A percentile compares a stretch with the other conserved stretches of the same genome.
These are phyloP conservation scores for Meta bourneti DNA, from an alignment of 2,888 invertebrate species.

Conservation along the genomic window DNA sequence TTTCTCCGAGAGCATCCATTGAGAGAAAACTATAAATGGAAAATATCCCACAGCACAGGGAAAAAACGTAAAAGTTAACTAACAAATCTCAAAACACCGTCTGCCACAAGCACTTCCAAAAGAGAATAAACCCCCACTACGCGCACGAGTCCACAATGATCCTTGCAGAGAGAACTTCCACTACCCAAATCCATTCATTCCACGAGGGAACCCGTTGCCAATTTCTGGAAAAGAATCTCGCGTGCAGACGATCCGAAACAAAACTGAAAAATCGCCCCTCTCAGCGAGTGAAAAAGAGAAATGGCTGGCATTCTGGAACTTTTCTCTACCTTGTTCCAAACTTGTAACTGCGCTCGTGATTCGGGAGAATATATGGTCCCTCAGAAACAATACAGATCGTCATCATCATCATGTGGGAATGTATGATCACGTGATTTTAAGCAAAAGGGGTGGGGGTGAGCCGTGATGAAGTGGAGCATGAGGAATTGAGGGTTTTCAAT, in stretches of 20 bases:
- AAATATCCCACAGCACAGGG: too few relatives aligned
- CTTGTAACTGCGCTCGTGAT: not conserved
- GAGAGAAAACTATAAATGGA: too few relatives aligned
- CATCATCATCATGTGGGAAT: not conserved
- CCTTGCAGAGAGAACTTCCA: not conserved
- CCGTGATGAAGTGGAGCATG: not conserved
- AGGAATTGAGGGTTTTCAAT: not conserved
- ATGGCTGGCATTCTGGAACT: not conserved
- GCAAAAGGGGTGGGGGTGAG: not conserved
- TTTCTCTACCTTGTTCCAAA: not conserved
- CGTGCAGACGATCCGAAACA: constrained; percentile 8
- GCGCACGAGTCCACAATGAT: not conserved
- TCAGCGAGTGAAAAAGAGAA: not conserved
- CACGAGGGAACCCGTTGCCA: not conserved
- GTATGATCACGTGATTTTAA: not conserved
- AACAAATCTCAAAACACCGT: not conserved
- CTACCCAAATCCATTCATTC: not conserved
- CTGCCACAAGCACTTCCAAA: not conserved
- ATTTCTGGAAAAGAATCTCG: not conserved
- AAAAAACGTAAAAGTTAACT: too few relatives aligned
- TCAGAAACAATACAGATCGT: not conserved
- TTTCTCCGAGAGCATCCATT: too few relatives aligned
- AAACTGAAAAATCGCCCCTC: constrained; percentile 3
- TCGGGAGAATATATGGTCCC: not conserved
- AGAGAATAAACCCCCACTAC: not conserved